phyloP scores from a whole-genome alignment of 2,113 vertebrate genomes.

The Notarius lentiginosus region DNA sequence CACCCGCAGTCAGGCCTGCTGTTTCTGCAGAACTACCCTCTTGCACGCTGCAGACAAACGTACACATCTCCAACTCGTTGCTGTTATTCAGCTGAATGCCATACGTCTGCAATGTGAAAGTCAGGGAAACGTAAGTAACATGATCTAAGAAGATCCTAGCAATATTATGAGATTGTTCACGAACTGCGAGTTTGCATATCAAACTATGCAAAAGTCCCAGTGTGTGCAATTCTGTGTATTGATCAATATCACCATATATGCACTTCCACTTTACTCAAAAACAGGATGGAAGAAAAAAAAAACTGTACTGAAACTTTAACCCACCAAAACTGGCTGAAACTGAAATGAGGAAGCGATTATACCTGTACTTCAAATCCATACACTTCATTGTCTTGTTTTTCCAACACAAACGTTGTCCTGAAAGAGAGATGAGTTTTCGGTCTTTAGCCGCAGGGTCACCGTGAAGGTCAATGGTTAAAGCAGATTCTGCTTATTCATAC shows the following conservation, averaged over 20 bases:
- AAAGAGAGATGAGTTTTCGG: neutral
- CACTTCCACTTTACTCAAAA: neutral
- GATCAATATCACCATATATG: neutral
- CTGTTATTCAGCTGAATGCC: slow-evolving; percentile 71
- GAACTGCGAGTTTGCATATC: neutral
- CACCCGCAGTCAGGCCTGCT: slow-evolving; percentile 87
- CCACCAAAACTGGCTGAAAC: slow-evolving; percentile 8
- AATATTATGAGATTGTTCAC: neutral
- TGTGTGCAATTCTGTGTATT: neutral
- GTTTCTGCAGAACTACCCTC: slow-evolving; percentile 82
- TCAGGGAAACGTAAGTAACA: neutral
- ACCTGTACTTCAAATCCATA: slow-evolving; percentile 99
- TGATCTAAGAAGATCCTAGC: neutral
- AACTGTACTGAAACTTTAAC: slow-evolving; percentile 28
- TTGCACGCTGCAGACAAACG: slow-evolving; percentile 80
- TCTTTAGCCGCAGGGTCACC: neutral
- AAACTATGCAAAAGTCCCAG: no score
- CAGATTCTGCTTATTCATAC: neutral
- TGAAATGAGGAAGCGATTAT: slow-evolving; percentile 46
- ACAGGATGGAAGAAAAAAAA: neutral
- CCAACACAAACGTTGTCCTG: slow-evolving; percentile 67
- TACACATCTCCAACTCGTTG: slow-evolving; percentile 75
- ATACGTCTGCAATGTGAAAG: slow-evolving; percentile 72
- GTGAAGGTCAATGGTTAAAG: neutral
- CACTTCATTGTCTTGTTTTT: slow-evolving; percentile 87